These are phyloP conservation scores for Buceros bicornis DNA, from an alignment of 2,797 vertebrate species.

Conservation along the genomic window DNA sequence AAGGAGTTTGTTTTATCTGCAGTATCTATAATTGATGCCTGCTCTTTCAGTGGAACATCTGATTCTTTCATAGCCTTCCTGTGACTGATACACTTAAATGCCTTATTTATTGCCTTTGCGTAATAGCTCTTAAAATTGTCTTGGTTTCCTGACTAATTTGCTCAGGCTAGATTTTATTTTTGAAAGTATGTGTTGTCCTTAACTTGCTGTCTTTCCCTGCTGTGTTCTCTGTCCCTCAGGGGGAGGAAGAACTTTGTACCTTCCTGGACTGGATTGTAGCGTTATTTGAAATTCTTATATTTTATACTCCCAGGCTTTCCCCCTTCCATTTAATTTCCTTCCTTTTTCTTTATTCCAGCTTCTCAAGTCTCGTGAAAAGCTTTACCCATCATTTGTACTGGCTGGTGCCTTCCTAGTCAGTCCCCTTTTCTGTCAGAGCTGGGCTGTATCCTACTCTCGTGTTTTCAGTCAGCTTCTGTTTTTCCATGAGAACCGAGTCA, in stretches of 20 bases:
- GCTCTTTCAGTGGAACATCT: slow-evolving; percentile 24
- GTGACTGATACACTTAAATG: slow-evolving; percentile 37
- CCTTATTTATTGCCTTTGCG: slow-evolving; percentile 45
- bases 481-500: slow-evolving; percentile 1
- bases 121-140: slow-evolving; percentile 51
- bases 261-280: neutral
- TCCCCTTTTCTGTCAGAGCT: neutral
- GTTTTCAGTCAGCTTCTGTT: slow-evolving; percentile 4
- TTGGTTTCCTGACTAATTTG: slow-evolving; percentile 28
- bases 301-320: neutral
- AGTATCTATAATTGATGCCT: slow-evolving; percentile 60
- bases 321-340: neutral
- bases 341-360: neutral
- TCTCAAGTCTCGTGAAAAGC: neutral
- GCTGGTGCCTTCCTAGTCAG: neutral
- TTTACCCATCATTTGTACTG: neutral
- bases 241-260: neutral
- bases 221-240: neutral
- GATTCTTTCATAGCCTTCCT: slow-evolving; percentile 54
- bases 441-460: neutral
- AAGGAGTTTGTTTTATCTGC: slow-evolving; percentile 17
- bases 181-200: neutral
- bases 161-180: neutral
- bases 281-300: neutral
- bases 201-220: neutral